Base-by-base conservation (phyloP, 2,797 vertebrate genomes). In the Ibycter americanus region DNA sequence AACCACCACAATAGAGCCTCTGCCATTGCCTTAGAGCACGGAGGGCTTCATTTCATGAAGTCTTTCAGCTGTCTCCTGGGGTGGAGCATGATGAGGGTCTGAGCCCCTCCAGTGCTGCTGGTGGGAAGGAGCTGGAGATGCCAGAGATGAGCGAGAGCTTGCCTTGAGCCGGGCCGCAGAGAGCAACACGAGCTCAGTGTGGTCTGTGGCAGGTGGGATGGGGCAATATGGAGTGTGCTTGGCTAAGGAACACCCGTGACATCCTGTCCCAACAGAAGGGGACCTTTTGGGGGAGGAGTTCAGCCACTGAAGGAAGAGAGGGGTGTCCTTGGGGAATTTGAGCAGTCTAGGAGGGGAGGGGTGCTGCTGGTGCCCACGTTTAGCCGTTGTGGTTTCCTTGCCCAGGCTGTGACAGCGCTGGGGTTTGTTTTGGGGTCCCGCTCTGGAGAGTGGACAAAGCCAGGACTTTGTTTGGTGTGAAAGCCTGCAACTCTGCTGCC, bases 191-290 rank as follows among this genome's bases (percentile, higher is more conserved):
- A 66, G 70, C 56, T 49, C 7, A 3, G 27, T 7, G 40, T 29
- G 52, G 17, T 38, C 36, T 26, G 42, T 3, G 58, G 51, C 65
- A 3, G 49, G 74, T 16, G 11, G 81, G 55, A 38, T 17, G 46
- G 66, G 72, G 31, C 47, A 5, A 15, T 36, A 6, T 2, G 27
- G 27, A 65, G n/a, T 5, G 1, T 34, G 36, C 15, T 23, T 40
- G 80, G 62, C 44, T 31, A 6, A 52, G 61, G 44, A 49, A 12
- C 52, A 44, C 11, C 40, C 40, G 1, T 4, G 3, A 4, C 0
- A 5, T 16, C 29, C 47, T 16, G 36, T 40, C 27, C 66, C 19
- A 18, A 1, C 0, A 0, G 21, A 21, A 54, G 18, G 9, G 55
- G 54, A 27, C 15, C 8, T 38, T 31, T 7, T 6, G 6, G 15